Evolutionary conservation across 2,797 vertebrate genomes (phyloP).

Genomic region (Rhodeus uyekii): DNA sequence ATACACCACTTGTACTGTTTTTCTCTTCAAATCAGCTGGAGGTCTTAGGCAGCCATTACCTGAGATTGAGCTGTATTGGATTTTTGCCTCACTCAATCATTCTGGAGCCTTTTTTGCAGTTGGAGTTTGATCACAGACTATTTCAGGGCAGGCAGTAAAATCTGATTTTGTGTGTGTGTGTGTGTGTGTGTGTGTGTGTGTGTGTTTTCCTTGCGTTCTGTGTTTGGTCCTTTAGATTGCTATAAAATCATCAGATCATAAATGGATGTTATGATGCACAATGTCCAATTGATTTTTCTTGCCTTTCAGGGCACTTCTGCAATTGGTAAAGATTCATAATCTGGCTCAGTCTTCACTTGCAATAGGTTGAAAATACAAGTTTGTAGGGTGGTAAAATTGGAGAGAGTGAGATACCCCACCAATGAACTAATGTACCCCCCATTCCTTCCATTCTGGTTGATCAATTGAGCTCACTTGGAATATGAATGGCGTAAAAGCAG

Average conservation of each 20-base stretch:
- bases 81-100: slow-evolving; percentile 76
- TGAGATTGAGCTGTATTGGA: slow-evolving; percentile 76
- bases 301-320: slow-evolving; percentile 56
- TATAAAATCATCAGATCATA: slow-evolving; percentile 50
- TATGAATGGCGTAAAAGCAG: too few species aligned
- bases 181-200: slow-evolving; percentile 30
- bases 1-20: slow-evolving; percentile 59
- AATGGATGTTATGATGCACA: slow-evolving; percentile 38
- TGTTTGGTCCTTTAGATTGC: slow-evolving; percentile 44
- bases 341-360: slow-evolving; percentile 24
- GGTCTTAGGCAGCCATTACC: slow-evolving; percentile 78
- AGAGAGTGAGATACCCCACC: too few species aligned
- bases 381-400: slow-evolving; percentile 2
- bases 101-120: slow-evolving; percentile 68
- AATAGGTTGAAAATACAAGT: slow-evolving; percentile 38
- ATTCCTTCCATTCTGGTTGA: too few species aligned
- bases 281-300: slow-evolving; percentile 66
- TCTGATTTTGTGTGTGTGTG: slow-evolving; percentile 31
- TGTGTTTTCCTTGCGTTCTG: slow-evolving; percentile 51
- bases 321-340: slow-evolving; percentile 65
- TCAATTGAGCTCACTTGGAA: too few species aligned
- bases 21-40: slow-evolving; percentile 70
- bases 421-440: too few species aligned
- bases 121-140: slow-evolving; percentile 74
- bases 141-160: slow-evolving; percentile 73